A percentile compares a stretch with the other conserved stretches of the same genome.
phyloP scores from a whole-genome alignment of 2,113 vertebrate species.

The Oncorhynchus gorbuscha region DNA sequence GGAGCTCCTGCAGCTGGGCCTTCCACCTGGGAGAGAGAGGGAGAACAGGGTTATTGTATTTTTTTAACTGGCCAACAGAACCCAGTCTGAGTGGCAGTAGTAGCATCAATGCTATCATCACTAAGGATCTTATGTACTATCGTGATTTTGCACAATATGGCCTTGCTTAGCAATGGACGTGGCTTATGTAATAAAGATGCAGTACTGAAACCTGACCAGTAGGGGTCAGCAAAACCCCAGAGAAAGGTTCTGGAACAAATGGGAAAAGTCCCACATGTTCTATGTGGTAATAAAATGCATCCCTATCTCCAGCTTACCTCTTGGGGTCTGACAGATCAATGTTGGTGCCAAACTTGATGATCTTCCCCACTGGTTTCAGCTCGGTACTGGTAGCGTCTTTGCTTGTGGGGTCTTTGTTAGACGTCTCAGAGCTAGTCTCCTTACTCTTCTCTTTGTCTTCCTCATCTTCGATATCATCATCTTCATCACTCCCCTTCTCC shows the following conservation, averaged over 20 bases:
- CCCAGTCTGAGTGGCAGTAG: too few species aligned
- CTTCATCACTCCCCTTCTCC: conserved; percentile 85
- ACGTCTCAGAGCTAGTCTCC: conserved; percentile 56
- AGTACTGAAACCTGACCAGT: background rate
- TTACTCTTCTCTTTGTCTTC: conserved; percentile 41
- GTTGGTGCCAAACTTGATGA: conserved; percentile 94
- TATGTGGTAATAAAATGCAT: too few species aligned
- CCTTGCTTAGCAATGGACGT: too few species aligned
- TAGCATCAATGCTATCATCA: too few species aligned
- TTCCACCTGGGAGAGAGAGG: conserved; percentile 79
- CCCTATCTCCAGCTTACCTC: conserved; percentile 70
- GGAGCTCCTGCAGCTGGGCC: conserved; percentile 88
- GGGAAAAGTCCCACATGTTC: background rate
- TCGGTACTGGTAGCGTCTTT: conserved; percentile 59
- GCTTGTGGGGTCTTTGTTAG: conserved; percentile 61
- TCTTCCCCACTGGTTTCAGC: conserved; percentile 82
- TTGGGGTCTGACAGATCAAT: conserved; percentile 95
- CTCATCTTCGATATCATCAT: conserved; percentile 63
- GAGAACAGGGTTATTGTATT: background rate
- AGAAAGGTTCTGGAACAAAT: conserved; percentile 7
- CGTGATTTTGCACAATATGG: too few species aligned
- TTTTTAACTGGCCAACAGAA: too few species aligned
- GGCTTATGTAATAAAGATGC: background rate
- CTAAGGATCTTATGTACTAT: too few species aligned
- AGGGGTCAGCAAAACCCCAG: conserved; percentile 15